Base-by-base conservation (phyloP, 2,888 invertebrate species). In the Drosophila putrida region DNA sequence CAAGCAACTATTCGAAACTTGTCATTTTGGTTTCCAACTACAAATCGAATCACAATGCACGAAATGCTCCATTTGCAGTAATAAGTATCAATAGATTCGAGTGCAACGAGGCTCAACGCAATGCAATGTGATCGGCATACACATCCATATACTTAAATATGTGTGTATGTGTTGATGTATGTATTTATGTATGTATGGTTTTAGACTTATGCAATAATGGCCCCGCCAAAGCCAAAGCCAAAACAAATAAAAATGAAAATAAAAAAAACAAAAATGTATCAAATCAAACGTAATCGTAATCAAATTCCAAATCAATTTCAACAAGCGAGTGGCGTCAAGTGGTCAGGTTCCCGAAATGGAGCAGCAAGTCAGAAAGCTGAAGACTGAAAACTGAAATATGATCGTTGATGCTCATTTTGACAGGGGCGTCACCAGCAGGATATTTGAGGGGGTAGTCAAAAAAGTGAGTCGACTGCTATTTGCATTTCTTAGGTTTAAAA, bases 161-260 rank as follows among this genome's bases (percentile, higher is more conserved):
- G 10, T 27, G 41, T 9, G 6, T 20, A 35, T 44, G 20, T 2
- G 20, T 20, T n/a, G n/a, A 20, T 20, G 10, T 27, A 44, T 9
- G 6, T 20, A 35, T 44, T 20, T 28, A 49, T 49, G 41, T 65
- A 31, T 65, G 44, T 44, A 49, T 55, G 53, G 43, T 39, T 10
- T 43, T 46, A 49, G 25, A 55, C 47, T 43, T 80, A 84, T 81
- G 80, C 76, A 80, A 80, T 51, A 67, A 51, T 62, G 46, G 76
- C 78, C 50, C 44, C 50, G 58, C 67, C 76, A 67, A 71, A 78
- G 73, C 64, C 55, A 71, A 76, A 75, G 66, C 59, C 59, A 49
- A 71, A 57, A 25, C 71, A 51, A 50, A 61, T 25, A 27, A 41
- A 28, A 53, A 31, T 2, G 9, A 28, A 8, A 28, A 28, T 6